A percentile compares a stretch with the other conserved stretches of the same genome.
phyloP scores from a whole-genome alignment of 2,113 vertebrate species.

The Chaetorhynchus papuensis region DNA sequence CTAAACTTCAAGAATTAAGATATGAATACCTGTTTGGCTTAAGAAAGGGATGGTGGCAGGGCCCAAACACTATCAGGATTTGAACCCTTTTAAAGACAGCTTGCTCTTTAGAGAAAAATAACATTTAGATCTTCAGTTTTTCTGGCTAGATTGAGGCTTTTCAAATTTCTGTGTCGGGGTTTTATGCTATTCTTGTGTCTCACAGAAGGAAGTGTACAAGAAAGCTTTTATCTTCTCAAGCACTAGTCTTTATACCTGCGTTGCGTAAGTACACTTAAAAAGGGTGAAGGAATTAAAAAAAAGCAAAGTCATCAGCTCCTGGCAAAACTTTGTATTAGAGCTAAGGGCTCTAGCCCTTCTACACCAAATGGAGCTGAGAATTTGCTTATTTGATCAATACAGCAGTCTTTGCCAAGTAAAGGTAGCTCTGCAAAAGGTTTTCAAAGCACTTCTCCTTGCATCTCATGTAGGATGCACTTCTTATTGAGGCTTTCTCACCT shows the following conservation, averaged over 20 bases:
- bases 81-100: background rate
- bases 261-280: background rate
- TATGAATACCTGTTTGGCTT: background rate
- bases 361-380: background rate
- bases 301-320: background rate
- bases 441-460: background rate
- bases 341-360: background rate
- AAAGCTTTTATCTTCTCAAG: background rate
- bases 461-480: background rate
- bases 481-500: background rate
- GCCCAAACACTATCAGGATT: background rate
- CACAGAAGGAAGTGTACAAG: background rate
- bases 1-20: background rate
- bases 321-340: background rate
- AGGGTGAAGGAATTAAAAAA: background rate
- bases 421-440: background rate
- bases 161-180: background rate
- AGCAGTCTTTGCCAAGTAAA: background rate
- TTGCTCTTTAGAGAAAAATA: background rate
- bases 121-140: background rate
- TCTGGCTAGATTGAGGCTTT: background rate
- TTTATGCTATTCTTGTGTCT: background rate
- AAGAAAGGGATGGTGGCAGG: background rate
- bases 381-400: background rate
- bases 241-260: background rate